Evolutionary conservation across 2,888 invertebrate species (phyloP).

Genomic region (Blomia tropicalis): DNA sequence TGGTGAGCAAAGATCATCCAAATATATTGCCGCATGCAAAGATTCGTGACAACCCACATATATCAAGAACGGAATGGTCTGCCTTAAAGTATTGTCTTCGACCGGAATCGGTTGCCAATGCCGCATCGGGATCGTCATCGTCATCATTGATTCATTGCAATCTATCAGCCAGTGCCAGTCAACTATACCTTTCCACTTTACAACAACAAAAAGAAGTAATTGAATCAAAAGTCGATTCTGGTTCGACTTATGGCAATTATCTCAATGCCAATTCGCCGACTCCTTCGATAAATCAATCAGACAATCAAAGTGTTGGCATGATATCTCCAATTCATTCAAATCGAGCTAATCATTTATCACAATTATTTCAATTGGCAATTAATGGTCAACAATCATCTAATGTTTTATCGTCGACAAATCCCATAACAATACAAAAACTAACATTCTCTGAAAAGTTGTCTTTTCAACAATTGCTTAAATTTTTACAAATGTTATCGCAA

Average conservation of each 20-base stretch:
- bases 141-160: slow-evolving; percentile 2
- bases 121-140: background rate
- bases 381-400: background rate
- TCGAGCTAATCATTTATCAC: background rate
- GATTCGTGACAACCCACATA: slow-evolving; percentile 83
- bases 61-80: slow-evolving; percentile 57
- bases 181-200: background rate
- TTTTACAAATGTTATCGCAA: slow-evolving; percentile 12
- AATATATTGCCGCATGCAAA: slow-evolving; percentile 87
- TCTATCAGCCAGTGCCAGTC: slow-evolving; percentile 6
- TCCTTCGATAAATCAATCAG: background rate
- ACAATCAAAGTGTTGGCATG: background rate
- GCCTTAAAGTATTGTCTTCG: slow-evolving; percentile 14
- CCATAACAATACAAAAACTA: background rate
- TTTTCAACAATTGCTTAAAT: slow-evolving; percentile 19
- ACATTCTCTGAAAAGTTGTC: background rate
- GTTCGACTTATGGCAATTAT: background rate
- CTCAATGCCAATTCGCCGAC: slow-evolving; percentile 2
- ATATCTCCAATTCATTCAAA: background rate
- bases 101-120: background rate
- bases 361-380: background rate
- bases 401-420: background rate
- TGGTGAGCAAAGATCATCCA: slow-evolving; percentile 78
- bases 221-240: background rate
- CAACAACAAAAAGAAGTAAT: slow-evolving; percentile 14